Conservation (phyloP, 1,140 invertebrate species). For the Pogonus chalceus region DNA sequence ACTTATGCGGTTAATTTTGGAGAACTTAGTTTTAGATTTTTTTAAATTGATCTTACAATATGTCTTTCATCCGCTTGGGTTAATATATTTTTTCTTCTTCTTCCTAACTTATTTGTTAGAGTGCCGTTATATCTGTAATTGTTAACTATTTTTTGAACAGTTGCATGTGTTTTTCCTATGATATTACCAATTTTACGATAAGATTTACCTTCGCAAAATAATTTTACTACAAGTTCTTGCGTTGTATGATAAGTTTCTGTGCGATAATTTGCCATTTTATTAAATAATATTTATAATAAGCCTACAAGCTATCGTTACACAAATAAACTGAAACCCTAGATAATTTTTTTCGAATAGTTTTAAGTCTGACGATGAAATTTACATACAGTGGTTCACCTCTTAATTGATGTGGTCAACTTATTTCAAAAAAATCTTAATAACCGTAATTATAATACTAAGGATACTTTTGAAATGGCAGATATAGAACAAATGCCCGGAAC, state of each 20-base stretch:
- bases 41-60: background rate
- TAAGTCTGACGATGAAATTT: too few species aligned
- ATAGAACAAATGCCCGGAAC: too few species aligned
- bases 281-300: too few species aligned
- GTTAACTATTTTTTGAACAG: background rate
- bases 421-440: too few species aligned
- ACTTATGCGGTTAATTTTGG: background rate
- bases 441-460: too few species aligned
- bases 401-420: too few species aligned
- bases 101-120: background rate
- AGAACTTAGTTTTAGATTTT: background rate
- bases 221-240: background rate
- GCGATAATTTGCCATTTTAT: background rate
- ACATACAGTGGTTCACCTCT: too few species aligned
- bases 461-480: too few species aligned
- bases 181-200: background rate
- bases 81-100: background rate
- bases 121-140: background rate
- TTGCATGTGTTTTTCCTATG: background rate
- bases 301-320: too few species aligned
- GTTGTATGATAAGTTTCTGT: background rate
- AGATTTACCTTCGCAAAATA: background rate
- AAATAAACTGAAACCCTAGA: too few species aligned
- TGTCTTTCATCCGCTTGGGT: background rate
- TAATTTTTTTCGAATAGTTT: too few species aligned